These are phyloP conservation scores for Lasioglossum leucozonium DNA, from an alignment of 2,888 invertebrate genomes.

Conservation along the genomic window DNA sequence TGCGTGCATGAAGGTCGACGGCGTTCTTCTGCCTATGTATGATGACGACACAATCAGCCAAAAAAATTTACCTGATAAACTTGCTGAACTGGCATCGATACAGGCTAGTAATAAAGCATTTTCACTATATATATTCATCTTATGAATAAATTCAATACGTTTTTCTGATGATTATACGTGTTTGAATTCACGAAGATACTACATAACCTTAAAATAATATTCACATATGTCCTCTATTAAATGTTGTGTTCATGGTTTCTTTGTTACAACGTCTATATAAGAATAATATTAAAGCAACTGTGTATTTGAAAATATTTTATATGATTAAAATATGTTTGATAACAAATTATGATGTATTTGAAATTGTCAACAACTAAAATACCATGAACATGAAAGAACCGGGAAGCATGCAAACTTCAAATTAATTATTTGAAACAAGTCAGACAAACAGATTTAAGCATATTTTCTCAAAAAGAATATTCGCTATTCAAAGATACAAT, in stretches of 20 bases:
- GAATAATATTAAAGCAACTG: not conserved
- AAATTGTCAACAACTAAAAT: not conserved
- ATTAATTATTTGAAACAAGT: not conserved
- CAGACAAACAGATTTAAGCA: not conserved
- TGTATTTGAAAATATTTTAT: not conserved
- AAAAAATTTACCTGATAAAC: conserved; percentile 78
- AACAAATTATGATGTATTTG: not conserved
- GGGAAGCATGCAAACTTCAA: not conserved
- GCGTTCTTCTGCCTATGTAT: conserved; percentile 79
- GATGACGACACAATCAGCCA: conserved; percentile 74
- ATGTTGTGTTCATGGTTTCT: not conserved
- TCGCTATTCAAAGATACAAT: not conserved
- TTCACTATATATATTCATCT: not conserved
- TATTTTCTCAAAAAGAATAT: not conserved
- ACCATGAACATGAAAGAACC: not conserved
- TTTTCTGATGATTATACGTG: not conserved
- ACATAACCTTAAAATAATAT: conserved; percentile 39
- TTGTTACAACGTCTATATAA: not conserved
- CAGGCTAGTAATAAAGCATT: conserved; percentile 47
- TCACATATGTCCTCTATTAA: not conserved
- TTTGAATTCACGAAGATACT: not conserved
- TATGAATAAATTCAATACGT: not conserved
- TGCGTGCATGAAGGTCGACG: conserved; percentile 81
- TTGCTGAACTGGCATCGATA: conserved; percentile 78
- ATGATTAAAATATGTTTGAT: not conserved